Conservation (phyloP, 2,888 invertebrate species). For the Melinaea marsaeus region DNA sequence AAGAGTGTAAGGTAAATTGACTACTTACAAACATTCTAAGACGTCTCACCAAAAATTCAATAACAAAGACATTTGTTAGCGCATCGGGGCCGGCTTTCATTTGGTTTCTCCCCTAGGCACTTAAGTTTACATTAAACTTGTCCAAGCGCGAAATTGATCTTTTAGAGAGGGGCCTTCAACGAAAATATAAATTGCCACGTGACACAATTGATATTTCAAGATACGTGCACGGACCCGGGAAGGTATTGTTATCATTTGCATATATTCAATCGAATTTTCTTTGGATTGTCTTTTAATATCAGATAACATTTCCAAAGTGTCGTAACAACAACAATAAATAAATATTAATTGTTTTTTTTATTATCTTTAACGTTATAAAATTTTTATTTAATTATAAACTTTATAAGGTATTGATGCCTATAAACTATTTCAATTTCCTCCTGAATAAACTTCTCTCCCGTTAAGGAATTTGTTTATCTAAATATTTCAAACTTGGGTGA, state of each 20-base stretch:
- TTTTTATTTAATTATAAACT: too few species aligned
- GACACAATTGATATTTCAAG: conserved; percentile 62
- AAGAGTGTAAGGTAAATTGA: conserved; percentile 1
- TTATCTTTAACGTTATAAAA: too few species aligned
- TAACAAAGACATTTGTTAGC: conserved; percentile 68
- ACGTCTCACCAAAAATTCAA: conserved; percentile 58
- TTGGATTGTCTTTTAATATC: too few species aligned
- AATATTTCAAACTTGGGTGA: conserved; percentile 38
- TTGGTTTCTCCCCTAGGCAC: conserved; percentile 66
- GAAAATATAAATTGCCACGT: conserved; percentile 69
- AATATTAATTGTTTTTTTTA: too few species aligned
- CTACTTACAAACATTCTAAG: conserved; percentile 39
- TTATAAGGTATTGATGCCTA: conserved; percentile 4
- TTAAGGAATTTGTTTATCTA: conserved; percentile 34
- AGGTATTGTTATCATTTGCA: conserved; percentile 31
- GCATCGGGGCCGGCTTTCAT: conserved; percentile 63
- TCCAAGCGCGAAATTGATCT: conserved; percentile 78
- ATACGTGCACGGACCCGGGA: conserved; percentile 33
- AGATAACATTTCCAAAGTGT: too few species aligned
- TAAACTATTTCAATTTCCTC: conserved; percentile 19
- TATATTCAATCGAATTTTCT: conserved; percentile 6
- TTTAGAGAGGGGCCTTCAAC: conserved; percentile 69
- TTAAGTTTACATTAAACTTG: conserved; percentile 76
- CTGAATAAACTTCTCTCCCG: conserved; percentile 22
- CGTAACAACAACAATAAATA: too few species aligned